Evolutionary conservation across 2,888 invertebrate genomes (phyloP), one percentile per base, ranked within the genome.

Genomic region (Eilema griseolum): DNA sequence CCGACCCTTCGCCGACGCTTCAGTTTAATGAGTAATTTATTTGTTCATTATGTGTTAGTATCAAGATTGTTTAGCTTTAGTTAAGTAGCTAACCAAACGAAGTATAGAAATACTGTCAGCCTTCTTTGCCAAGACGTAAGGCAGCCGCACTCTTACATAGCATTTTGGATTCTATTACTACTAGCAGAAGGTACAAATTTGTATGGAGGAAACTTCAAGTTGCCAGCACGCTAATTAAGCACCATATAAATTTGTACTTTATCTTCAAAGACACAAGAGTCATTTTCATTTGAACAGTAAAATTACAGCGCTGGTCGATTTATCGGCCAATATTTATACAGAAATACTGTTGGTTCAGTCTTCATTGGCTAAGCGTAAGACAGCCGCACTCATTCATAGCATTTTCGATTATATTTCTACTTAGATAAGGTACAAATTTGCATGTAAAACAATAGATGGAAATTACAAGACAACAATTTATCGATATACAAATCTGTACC

Each of bases 241-340:
- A 0, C 26, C 26, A 59, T 26, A 59, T 26, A 59, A 59, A 59
- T 26, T 59, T 59, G 3, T 24, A 59, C 57, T 26, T 26, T 59
- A 59, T 59, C 1, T 12, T 14, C 3, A 57, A 4, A 2, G 12
- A 12, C 3, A 24, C 3, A 24, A 59, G 14, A 26, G 12, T 59
- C 57, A 59, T 59, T 59, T 59, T 59, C 3, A 5, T 24, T 24
- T 57, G 24, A 14, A 24, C 23, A 10, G 12, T 23, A 20, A 5
- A 46, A 57, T 57, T 24, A 24, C 4, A 57, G 57, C 23, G 57
- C 4, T 57, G 23, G 20, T 46, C n/a, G n/a, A n/a, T n/a, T n/a
- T n/a, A n/a, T n/a, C n/a, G n/a, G n/a, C n/a, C n/a, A n/a, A 31
- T 66, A 73, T 70, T 66, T 62, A 41, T 63, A 61, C 14, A 61